A percentile compares a stretch with the other conserved stretches of the same genome.
Conservation (phyloP, 2,797 vertebrate species). For the Sciaenops ocellatus region DNA sequence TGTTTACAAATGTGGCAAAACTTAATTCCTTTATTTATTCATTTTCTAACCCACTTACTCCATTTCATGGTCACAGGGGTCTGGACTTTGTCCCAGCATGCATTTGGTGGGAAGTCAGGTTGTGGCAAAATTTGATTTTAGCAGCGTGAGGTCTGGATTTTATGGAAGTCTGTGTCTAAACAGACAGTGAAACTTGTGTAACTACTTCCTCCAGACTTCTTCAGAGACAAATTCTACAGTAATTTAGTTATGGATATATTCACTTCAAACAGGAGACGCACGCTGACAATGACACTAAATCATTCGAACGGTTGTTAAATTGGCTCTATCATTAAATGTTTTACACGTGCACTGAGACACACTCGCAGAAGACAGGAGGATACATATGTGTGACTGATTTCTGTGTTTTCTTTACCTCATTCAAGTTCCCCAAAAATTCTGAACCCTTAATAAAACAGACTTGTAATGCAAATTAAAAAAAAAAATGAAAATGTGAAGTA, state of each 20-base stretch:
- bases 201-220: conserved; percentile 39
- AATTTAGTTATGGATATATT: conserved; percentile 18
- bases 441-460: neutral
- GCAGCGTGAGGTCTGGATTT: conserved; percentile 56
- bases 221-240: conserved; percentile 29
- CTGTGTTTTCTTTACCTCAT: conserved; percentile 3
- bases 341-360: neutral
- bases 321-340: conserved; percentile 37
- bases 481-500: neutral
- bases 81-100: conserved; percentile 53
- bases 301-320: conserved; percentile 23
- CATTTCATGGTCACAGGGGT: conserved; percentile 40
- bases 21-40: conserved; percentile 44
- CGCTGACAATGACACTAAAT: conserved; percentile 16
- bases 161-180: conserved; percentile 60
- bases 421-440: neutral
- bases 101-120: conserved; percentile 39
- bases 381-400: conserved; percentile 3
- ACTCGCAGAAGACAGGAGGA: neutral
- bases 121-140: conserved; percentile 65
- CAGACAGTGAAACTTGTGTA: conserved; percentile 47
- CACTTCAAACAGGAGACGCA: conserved; percentile 31
- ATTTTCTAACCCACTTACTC: conserved; percentile 46
- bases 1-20: conserved; percentile 61
- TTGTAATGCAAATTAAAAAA: neutral